Conservation (phyloP, 2,888 invertebrate species). For the Linnaemya tessellans region DNA sequence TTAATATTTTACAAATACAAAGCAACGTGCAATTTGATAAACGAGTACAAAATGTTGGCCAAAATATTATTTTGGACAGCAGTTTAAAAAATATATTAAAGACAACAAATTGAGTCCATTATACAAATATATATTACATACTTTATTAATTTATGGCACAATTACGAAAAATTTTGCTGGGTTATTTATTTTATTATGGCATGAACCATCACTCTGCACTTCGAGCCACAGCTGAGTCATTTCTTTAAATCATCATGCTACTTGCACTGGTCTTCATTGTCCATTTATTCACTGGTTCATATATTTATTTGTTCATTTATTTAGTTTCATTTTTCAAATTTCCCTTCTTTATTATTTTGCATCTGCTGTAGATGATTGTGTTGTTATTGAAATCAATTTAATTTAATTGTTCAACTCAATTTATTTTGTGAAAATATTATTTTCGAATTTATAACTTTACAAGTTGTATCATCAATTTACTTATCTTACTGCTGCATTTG, state of each 20-base stretch:
- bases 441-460: slow-evolving; percentile 59
- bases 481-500: no score
- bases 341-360: slow-evolving; percentile 61
- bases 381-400: slow-evolving; percentile 77
- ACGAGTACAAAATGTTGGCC: no score
- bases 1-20: no score
- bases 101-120: no score
- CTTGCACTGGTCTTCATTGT: slow-evolving; percentile 44
- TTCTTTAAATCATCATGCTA: slow-evolving; percentile 33
- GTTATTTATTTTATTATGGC: slow-evolving; percentile 1
- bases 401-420: slow-evolving; percentile 78
- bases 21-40: no score
- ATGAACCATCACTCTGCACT: background rate
- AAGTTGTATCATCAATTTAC: slow-evolving; percentile 20
- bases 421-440: slow-evolving; percentile 73
- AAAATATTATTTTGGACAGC: no score
- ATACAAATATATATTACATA: no score
- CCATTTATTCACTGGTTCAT: slow-evolving; percentile 20
- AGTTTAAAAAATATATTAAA: no score
- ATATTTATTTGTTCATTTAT: slow-evolving; percentile 37
- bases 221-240: slow-evolving; percentile 24
- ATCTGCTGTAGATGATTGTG: slow-evolving; percentile 54
- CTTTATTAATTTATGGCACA: background rate
- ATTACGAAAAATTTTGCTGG: slow-evolving; percentile 37
- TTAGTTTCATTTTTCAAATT: slow-evolving; percentile 55